A percentile compares a stretch with the other conserved stretches of the same genome.
Evolutionary conservation across 2,113 vertebrate genomes (phyloP).

Genomic region (Romanogobio albipinnatus): DNA sequence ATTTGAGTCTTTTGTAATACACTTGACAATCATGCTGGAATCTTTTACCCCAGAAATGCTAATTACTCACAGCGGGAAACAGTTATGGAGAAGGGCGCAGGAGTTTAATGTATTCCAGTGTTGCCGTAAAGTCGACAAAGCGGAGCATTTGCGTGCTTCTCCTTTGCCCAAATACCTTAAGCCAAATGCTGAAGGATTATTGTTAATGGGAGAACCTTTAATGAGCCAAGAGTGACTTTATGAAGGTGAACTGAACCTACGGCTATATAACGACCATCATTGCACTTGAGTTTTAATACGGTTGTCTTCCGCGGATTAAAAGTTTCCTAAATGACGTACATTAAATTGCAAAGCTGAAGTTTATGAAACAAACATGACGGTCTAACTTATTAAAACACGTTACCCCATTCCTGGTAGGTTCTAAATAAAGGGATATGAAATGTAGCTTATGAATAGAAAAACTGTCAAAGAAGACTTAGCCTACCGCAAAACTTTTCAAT

Average conservation of each 20-base stretch:
- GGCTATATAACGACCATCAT: slow-evolving; percentile 54
- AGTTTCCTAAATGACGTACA: slow-evolving; percentile 48
- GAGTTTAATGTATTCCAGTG: slow-evolving; percentile 64
- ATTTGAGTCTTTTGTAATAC: slow-evolving; percentile 57
- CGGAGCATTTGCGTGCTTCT: slow-evolving; percentile 52
- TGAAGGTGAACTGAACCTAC: slow-evolving; percentile 58
- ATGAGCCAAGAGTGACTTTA: slow-evolving; percentile 60
- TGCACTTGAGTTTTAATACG: slow-evolving; percentile 46
- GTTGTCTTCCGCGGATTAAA: slow-evolving; percentile 55
- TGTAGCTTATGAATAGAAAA: background rate
- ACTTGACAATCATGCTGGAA: slow-evolving; percentile 63
- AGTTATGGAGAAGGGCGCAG: slow-evolving; percentile 60
- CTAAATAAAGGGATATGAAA: slow-evolving; percentile 29
- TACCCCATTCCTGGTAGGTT: slow-evolving; percentile 12
- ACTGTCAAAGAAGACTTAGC: slow-evolving; percentile 8
- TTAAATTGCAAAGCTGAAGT: slow-evolving; percentile 49
- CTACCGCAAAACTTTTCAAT: background rate
- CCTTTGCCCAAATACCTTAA: slow-evolving; percentile 56
- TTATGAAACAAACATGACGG: slow-evolving; percentile 56
- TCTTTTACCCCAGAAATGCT: slow-evolving; percentile 66
- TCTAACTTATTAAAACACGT: slow-evolving; percentile 34
- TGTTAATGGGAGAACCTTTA: slow-evolving; percentile 63
- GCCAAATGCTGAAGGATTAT: slow-evolving; percentile 59
- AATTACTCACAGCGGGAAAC: slow-evolving; percentile 67
- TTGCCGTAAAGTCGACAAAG: slow-evolving; percentile 64